Evolutionary conservation across 2,888 invertebrate genomes (phyloP), one percentile per base, ranked within the genome.

Genomic region (Pterobdella sp.): DNA sequence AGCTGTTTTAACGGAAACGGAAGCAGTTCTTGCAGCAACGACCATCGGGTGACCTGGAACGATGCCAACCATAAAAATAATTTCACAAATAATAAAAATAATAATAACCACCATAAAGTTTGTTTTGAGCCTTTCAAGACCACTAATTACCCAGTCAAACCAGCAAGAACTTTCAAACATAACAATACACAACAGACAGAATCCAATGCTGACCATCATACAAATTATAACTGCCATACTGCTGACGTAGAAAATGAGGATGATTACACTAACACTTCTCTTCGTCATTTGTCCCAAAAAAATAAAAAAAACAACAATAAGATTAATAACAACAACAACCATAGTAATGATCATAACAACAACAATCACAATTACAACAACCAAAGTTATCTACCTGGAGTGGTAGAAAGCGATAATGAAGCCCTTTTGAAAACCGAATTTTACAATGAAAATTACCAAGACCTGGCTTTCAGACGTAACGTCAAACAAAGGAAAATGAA

Each of bases 301-400:
- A 31, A 65, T 35, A 34, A 63, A 7, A n/a, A 63, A 7, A 26
- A 63, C n/a, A 26, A 63, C n/a, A 26, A 7, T 63, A 63, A 7
- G 7, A 29, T 63, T 29, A 26, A n/a, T 63, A 63, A n/a, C 63
- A 63, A 63, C 63, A 63, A 63, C 63, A 63, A 63, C 63, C 7
- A 63, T 31, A 63, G n/a, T n/a, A 63, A 63, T n/a, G n/a, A 63
- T 63, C 4, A 63, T n/a, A 63, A 63, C 63, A 63, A 29, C 31
- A 63, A 63, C 31, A 26, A 63, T 63, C 4, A 29, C 63, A 63
- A 29, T 18, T 14, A 42, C 7, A 42, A 7, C 10, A 42, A n/a
- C n/a, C n/a, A n/a, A n/a, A n/a, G n/a, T n/a, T n/a, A n/a, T n/a
- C n/a, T n/a, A n/a, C n/a, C n/a, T n/a, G n/a, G 60, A 56, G 60